phyloP scores from a whole-genome alignment of 2,888 invertebrate species.

The Lacanobia oleracea region DNA sequence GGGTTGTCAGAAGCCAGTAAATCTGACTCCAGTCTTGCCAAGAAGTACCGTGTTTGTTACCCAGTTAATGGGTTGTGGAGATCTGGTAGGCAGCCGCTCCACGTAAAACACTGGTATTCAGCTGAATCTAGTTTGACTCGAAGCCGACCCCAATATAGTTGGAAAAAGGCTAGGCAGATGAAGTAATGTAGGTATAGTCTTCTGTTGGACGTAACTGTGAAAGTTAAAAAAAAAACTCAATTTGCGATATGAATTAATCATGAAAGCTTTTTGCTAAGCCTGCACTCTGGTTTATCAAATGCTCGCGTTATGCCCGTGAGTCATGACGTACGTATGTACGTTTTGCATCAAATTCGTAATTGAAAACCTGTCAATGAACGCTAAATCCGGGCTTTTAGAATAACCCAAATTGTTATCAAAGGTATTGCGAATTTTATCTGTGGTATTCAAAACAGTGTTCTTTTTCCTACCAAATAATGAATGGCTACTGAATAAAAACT shows the following conservation, averaged over 20 bases:
- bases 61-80: too few species aligned
- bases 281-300: conserved; percentile 36
- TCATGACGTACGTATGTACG: not conserved
- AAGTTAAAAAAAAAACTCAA: not conserved
- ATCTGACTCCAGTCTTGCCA: too few species aligned
- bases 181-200: not conserved
- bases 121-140: too few species aligned
- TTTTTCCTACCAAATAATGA: too few species aligned
- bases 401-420: not conserved
- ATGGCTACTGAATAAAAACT: too few species aligned
- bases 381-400: conserved; percentile 4
- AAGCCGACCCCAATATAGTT: too few species aligned
- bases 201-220: not conserved
- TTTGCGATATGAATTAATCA: conserved; percentile 10
- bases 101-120: too few species aligned
- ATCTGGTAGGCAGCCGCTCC: too few species aligned
- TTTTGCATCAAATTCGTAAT: conserved; percentile 12
- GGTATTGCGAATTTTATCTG: not conserved
- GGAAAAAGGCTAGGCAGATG: too few species aligned
- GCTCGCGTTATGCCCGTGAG: not conserved
- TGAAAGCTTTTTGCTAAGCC: conserved; percentile 28
- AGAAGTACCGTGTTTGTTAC: too few species aligned
- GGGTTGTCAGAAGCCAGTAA: too few species aligned
- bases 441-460: too few species aligned
- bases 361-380: conserved; percentile 5